These are phyloP conservation scores for Drosophila kanekoi DNA, from an alignment of 2,888 invertebrate species.

Conservation along the genomic window DNA sequence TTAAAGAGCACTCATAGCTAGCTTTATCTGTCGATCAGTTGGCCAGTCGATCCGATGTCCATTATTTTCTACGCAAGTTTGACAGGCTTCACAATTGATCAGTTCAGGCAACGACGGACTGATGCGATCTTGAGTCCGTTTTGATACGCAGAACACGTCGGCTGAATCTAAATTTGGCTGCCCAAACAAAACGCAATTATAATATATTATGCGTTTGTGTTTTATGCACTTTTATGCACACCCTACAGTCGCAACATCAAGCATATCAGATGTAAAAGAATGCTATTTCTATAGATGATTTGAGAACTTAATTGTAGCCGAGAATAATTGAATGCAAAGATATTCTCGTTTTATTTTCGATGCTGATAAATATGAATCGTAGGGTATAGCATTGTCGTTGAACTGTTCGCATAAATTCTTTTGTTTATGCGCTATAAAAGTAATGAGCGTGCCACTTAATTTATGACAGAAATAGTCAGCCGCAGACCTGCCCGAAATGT, in stretches of 20 bases:
- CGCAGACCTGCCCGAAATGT: constrained; percentile 47
- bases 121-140: constrained; percentile 43
- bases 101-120: constrained; percentile 30
- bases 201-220: constrained; percentile 63
- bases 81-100: constrained; percentile 49
- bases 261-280: constrained; percentile 4
- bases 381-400: constrained; percentile 49
- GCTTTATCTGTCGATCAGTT: constrained; percentile 43
- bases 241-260: constrained; percentile 33
- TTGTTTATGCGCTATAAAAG: constrained; percentile 42
- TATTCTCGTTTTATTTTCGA: background rate
- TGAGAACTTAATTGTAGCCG: too few species aligned
- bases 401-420: constrained; percentile 8
- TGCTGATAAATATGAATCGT: background rate
- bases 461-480: constrained; percentile 46
- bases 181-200: constrained; percentile 67
- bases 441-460: constrained; percentile 70
- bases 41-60: constrained; percentile 48
- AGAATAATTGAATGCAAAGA: background rate
- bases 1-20: constrained; percentile 14
- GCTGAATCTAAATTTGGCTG: constrained; percentile 68
- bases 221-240: constrained; percentile 43
- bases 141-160: constrained; percentile 66
- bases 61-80: constrained; percentile 43
- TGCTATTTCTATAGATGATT: background rate